Base-by-base conservation (phyloP, 23 tunicate species). In the Clavelina lepadiformis region DNA sequence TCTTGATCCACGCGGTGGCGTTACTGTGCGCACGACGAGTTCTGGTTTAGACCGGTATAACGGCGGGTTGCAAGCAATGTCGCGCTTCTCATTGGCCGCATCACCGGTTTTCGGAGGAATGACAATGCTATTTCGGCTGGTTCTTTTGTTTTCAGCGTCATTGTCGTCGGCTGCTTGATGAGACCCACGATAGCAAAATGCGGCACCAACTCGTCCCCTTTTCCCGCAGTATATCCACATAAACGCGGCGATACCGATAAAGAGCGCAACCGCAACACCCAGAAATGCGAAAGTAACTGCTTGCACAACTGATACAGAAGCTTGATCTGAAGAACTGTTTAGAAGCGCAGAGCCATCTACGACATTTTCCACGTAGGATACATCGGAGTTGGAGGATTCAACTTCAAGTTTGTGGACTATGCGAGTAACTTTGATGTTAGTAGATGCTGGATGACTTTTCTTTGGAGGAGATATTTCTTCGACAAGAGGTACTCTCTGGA, bases 281-380 rank as follows among this genome's bases (percentile, higher is more conserved):
- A 76, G 73, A 32, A 76, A 56, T 3, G 82, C 73, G 35, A 76
- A 65, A 18, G 82, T 76, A 8, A 76, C 63, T 19, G 73, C 73
- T 65, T 76, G 82, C 21, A 76, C 73, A 21, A 65, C 36, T 15
- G 82, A 62, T 6, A 55, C 66, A 5, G 82, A 76, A 1, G 82
- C 28, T 28, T 55, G 56, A 2, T 26, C 70, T 7, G 37, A 41
- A 23, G 32, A 13, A 19, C 34, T 7, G 41, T 36, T 36, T 5
- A 63, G n/a, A 18, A 63, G 21, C 3, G 21, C 50, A 51, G 35
- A 3, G 3, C n/a, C 21, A 1, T n/a, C 21, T 7, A 11, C 44
- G 6, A n/a, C 45, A 1, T 35, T 56, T 1, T 67, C 60, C 18
- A 52, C 75, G 35, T 45, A 37, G 31, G 60, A 3, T 3, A 31